Evolutionary conservation across 2,113 vertebrate species (phyloP), one percentile per base, ranked within the genome.

Genomic region (Scopus umbretta): DNA sequence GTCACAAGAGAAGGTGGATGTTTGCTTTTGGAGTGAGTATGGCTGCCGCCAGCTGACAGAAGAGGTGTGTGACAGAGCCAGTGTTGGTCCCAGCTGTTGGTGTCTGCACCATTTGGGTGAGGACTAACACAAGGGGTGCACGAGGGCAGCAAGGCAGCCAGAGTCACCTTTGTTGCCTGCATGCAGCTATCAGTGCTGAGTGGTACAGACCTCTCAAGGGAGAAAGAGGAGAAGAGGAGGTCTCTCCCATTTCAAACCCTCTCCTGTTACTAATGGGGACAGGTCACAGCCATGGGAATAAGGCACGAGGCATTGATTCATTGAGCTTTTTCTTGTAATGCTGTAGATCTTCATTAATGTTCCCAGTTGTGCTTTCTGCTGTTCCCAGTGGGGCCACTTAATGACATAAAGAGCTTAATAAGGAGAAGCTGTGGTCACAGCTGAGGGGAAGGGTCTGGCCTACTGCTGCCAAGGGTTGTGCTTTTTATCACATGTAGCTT

Each of bases 321-420:
- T 95, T 96, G 96, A 93, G 86, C 85, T 95, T 96, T 97, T 97
- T 19, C 93, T 97, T 92, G 90, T 49, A 90, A 92, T 80, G 93
- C 93, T 92, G 97, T 97, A 97, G 94, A 97, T 98, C 97, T 98
- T 98, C 97, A 97, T 97, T 97, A 97, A 94, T 94, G 78, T 23
- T 92, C 45, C 92, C 43, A 16, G 66, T 90, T 80, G 87, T 89
- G 94, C 59, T 93, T 89, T 89, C 91, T 87, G 45, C 83, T 82
- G 68, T 68, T 56, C 92, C 97, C 97, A 81, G 36, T 5, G 94
- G 79, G 94, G 58, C 80, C 43, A 84, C 92, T 97, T 96, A 85
- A 82, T 79, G 90, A 94, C 94, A 96, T 82, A 93, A 95, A 96
- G 79, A 92, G 94, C 94, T 96, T 97, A 92, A 95, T 95, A 96